Conservation (phyloP, 2,888 invertebrate genomes). For the Spodoptera picta region DNA sequence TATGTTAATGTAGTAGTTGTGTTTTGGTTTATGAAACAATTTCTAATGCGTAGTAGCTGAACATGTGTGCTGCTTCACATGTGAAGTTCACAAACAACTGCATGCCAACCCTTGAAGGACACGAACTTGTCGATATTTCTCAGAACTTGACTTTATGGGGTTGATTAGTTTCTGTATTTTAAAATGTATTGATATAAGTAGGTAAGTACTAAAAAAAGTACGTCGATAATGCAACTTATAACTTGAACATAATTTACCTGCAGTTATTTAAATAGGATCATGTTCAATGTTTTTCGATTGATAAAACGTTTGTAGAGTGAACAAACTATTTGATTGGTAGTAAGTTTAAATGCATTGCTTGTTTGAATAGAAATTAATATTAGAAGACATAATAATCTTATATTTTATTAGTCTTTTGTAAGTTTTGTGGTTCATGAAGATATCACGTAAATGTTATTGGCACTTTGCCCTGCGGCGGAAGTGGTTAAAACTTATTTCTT, state of each 20-base stretch:
- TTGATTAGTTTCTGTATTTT: neutral
- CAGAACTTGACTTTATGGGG: slow-evolving; percentile 19
- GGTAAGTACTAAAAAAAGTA: too few species aligned
- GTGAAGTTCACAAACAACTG: slow-evolving; percentile 41
- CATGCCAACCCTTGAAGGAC: slow-evolving; percentile 37
- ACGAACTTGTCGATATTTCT: slow-evolving; percentile 28
- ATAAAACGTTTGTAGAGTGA: too few species aligned
- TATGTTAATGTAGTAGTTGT: neutral
- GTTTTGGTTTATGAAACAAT: slow-evolving; percentile 8
- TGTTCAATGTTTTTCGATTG: too few species aligned
- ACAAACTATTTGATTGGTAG: too few species aligned
- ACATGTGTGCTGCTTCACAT: slow-evolving; percentile 46
- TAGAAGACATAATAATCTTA: too few species aligned
- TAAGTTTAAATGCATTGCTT: too few species aligned
- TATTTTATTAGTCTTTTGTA: too few species aligned
- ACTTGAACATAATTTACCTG: too few species aligned
- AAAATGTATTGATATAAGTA: too few species aligned
- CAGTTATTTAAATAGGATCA: too few species aligned
- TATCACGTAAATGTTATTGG: slow-evolving; percentile 8
- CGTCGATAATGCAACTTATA: too few species aligned
- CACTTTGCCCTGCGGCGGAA: slow-evolving; percentile 8
- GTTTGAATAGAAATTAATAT: too few species aligned
- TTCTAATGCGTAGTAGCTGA: slow-evolving; percentile 25
- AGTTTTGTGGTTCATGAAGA: neutral
- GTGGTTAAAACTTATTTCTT: slow-evolving; percentile 18